These are phyloP conservation scores for Thermophis baileyi DNA, from an alignment of 2,113 vertebrate genomes.

Conservation along the genomic window DNA sequence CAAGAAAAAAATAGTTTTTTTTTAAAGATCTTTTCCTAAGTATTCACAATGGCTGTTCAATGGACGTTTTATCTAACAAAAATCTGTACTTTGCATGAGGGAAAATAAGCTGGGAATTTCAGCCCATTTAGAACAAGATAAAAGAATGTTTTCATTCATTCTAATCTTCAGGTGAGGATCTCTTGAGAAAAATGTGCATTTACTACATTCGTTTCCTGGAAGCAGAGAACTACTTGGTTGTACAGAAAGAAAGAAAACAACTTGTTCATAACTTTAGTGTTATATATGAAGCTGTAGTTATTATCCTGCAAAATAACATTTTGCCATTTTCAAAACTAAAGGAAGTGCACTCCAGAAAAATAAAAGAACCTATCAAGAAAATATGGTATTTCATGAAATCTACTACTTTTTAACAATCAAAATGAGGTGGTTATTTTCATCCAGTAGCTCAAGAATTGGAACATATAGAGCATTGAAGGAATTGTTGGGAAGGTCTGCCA, in stretches of 20 bases:
- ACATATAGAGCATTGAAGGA: not conserved
- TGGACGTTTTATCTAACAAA: not conserved
- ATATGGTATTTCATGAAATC: not conserved
- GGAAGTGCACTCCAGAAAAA: not conserved
- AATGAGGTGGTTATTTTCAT: not conserved
- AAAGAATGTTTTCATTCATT: constrained; percentile 3
- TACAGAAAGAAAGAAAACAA: not conserved
- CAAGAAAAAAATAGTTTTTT: not conserved
- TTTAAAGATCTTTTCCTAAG: not conserved
- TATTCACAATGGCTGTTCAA: not conserved
- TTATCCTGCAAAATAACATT: not conserved
- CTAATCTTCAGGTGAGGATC: not conserved
- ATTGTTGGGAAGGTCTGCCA: not conserved
- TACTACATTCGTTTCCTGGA: not conserved
- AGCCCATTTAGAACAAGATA: not conserved
- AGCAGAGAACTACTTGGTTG: not conserved
- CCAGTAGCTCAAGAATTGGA: not conserved
- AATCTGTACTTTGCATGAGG: not conserved
- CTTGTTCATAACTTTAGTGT: not conserved
- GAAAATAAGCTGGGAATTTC: not conserved
- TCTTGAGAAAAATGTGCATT: not conserved
- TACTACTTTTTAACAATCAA: not conserved
- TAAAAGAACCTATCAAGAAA: not conserved
- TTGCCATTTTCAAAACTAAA: not conserved
- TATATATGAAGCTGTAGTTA: not conserved